Evolutionary conservation across 2,113 vertebrate genomes (phyloP).

Genomic region (Dinomys branickii): DNA sequence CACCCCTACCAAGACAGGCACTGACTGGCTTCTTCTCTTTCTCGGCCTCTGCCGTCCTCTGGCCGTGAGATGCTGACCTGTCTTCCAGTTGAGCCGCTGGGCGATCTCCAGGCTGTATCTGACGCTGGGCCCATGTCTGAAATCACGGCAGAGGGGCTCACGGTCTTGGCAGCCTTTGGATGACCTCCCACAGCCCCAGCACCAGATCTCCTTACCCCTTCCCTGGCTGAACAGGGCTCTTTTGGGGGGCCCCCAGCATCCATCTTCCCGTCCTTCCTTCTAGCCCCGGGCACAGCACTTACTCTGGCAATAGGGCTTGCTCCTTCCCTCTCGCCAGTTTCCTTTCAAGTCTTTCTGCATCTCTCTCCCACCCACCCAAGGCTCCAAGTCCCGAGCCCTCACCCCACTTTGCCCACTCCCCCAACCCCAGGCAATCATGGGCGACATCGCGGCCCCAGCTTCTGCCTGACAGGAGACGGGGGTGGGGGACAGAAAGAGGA

Average conservation of each 20-base stretch:
- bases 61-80: neutral
- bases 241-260: neutral
- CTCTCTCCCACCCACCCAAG: neutral
- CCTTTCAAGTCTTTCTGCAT: neutral
- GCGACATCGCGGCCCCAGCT: neutral
- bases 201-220: neutral
- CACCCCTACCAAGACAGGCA: neutral
- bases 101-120: neutral
- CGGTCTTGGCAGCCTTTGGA: neutral
- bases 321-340: neutral
- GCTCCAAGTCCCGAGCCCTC: too few relatives aligned
- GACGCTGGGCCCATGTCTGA: neutral
- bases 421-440: too few relatives aligned
- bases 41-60: neutral
- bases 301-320: neutral
- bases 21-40: too few relatives aligned
- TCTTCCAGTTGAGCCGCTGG: neutral
- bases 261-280: neutral
- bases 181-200: too few relatives aligned
- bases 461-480: neutral
- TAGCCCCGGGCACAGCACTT: neutral
- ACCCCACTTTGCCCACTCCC: too few relatives aligned
- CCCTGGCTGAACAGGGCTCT: neutral
- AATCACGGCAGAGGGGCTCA: neutral
- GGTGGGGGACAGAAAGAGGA: neutral